Evolutionary conservation across 2,113 vertebrate genomes (phyloP), one percentile per base, ranked within the genome.

Genomic region (Tamias sibiricus): DNA sequence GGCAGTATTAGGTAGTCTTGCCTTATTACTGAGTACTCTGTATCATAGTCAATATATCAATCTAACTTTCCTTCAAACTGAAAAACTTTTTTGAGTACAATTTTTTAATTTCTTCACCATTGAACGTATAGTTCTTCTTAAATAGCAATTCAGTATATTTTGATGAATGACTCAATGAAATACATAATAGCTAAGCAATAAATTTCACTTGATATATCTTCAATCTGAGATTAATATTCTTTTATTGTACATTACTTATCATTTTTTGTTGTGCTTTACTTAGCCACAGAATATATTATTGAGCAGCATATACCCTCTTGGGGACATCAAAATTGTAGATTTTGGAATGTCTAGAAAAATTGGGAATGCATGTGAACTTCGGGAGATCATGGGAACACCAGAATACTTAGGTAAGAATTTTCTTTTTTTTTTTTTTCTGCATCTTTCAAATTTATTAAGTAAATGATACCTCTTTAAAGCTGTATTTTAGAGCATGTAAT

Each of bases 201-300:
- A 6, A 35, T 90, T 91, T 24, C 8, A 80, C 12, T 94, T 66
- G 11, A 17, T 93, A 74, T 84, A 22, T 44, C 24, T 52, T 10
- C 10, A 7, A 20, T 74, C 44, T 71, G 28, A 96, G 47, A 74
- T 3, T 80, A 68, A 14, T 37, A n/a, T 30, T 90, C 20, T 90
- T 97, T 74, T 68, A 81, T 91, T 95, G 13, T 37, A 59, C 47
- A 40, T 93, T 92, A 74, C 98, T 35, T 98, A 99, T 30, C 30
- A 62, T 75, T 47, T 92, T 88, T 87, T 95, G 62, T 22, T 98
- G 82, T 98, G 32, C 89, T 94, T 96, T 4, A 87, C 98, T 35
- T 98, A 99, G 99, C 99, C 99, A 14, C 99, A 99, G 98, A 99
- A 99, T 97, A 99, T 99, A 92, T 98, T 99, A 94, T 98, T 99